Conservation (phyloP, 2,113 vertebrate species). For the Scytalopus superciliaris region DNA sequence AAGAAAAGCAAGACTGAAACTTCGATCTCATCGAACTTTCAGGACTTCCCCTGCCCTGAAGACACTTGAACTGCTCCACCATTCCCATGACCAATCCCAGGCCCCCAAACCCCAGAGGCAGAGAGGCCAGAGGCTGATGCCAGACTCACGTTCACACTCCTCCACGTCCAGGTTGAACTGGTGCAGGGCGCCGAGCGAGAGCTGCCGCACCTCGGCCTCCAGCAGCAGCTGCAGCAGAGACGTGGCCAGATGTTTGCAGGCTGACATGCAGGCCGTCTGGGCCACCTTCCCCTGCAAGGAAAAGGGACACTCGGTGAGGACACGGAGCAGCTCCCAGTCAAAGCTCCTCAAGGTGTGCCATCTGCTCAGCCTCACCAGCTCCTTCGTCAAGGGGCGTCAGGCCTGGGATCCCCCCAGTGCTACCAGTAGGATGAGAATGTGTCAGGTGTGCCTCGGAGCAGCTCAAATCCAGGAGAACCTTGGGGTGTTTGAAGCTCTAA, state of each 20-base stretch:
- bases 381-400: background rate
- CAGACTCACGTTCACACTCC: conserved; percentile 90
- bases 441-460: background rate
- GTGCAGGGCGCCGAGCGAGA: conserved; percentile 91
- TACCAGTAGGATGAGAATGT: background rate
- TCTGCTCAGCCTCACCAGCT: rapidly evolving
- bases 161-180: conserved; percentile 93
- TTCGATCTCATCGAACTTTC: background rate
- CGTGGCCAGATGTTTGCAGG: conserved; percentile 94
- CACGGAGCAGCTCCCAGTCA: too few species aligned
- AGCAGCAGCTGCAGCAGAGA: conserved; percentile 91
- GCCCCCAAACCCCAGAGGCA: too few species aligned
- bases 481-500: background rate
- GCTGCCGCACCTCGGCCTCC: conserved; percentile 90
- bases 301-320: background rate
- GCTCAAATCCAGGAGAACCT: background rate
- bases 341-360: too few species aligned
- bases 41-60: background rate
- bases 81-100: too few species aligned
- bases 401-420: too few species aligned
- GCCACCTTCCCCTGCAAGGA: conserved; percentile 91
- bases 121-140: too few species aligned
- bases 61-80: too few species aligned
- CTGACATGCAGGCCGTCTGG: conserved; percentile 97
- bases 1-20: background rate